phyloP scores from a whole-genome alignment of 2,113 vertebrate genomes.

The Otolemur garnettii region DNA sequence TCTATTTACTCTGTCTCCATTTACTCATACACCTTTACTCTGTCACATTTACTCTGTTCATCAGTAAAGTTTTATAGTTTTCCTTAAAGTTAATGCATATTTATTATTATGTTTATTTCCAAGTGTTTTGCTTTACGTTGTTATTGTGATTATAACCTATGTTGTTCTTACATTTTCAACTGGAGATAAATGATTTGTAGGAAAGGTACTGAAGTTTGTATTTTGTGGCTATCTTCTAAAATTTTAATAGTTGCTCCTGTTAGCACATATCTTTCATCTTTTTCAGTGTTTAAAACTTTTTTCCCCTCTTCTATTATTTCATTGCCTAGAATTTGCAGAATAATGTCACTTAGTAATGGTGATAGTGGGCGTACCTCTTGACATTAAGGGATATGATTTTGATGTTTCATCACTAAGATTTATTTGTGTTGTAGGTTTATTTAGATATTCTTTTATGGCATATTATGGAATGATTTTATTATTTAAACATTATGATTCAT shows the following conservation, averaged over 20 bases:
- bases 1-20: not conserved
- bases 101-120: not conserved
- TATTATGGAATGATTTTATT: not conserved
- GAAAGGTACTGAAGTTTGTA: not conserved
- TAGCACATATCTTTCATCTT: not conserved
- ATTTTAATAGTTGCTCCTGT: not conserved
- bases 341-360: not conserved
- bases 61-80: not conserved
- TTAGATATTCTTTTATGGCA: not conserved
- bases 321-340: not conserved
- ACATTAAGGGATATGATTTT: not conserved
- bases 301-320: not conserved
- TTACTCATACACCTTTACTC: not conserved
- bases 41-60: not conserved
- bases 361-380: not conserved
- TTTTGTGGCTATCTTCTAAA: not conserved
- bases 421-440: not conserved
- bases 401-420: not conserved
- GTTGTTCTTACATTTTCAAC: not conserved
- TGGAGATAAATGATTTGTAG: not conserved
- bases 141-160: not conserved
- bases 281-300: not conserved
- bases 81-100: not conserved
- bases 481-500: constrained; percentile 19
- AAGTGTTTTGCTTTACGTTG: not conserved